A percentile compares a stretch with the other conserved stretches of the same genome.
These are phyloP conservation scores for Drosophila albomicans DNA, from an alignment of 1,140 invertebrate species.

Conservation along the genomic window DNA sequence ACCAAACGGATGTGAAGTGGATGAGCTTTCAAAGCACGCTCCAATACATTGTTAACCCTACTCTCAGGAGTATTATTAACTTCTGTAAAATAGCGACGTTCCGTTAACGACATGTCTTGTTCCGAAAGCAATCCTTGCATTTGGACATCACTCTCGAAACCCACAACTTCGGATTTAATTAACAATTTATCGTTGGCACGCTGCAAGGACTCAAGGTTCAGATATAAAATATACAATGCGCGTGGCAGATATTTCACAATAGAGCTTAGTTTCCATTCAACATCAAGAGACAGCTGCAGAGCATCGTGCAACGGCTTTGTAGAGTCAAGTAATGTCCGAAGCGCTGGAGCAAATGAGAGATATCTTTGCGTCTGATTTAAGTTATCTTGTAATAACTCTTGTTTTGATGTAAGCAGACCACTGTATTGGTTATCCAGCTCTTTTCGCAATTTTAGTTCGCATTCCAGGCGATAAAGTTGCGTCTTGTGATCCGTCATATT, in stretches of 20 bases:
- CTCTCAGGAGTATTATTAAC: conserved; percentile 72
- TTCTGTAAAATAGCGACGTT: conserved; percentile 82
- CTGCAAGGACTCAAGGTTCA: conserved; percentile 92
- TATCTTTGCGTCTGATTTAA: conserved; percentile 92
- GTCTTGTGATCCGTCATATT: conserved; percentile 90
- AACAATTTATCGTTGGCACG: conserved; percentile 90
- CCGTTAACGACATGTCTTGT: conserved; percentile 83
- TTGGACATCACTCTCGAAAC: conserved; percentile 92
- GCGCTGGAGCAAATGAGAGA: conserved; percentile 92
- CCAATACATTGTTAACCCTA: conserved; percentile 72
- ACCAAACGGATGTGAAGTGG: conserved; percentile 89
- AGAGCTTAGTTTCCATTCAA: conserved; percentile 90
- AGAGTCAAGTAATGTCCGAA: conserved; percentile 90
- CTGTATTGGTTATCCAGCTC: conserved; percentile 91
- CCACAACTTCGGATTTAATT: conserved; percentile 88
- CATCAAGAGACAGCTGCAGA: conserved; percentile 92
- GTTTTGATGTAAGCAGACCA: conserved; percentile 91
- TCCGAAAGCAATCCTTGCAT: conserved; percentile 85
- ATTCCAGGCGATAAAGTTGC: conserved; percentile 94
- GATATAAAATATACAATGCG: conserved; percentile 95
- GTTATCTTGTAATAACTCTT: conserved; percentile 91
- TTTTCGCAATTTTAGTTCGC: conserved; percentile 96
- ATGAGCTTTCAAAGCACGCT: conserved; percentile 87
- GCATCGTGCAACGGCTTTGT: conserved; percentile 96
- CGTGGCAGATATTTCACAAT: conserved; percentile 91